A percentile compares a stretch with the other conserved stretches of the same genome.
These are phyloP conservation scores for Centruroides vittatus DNA, from an alignment of 1,140 invertebrate species.

Conservation along the genomic window DNA sequence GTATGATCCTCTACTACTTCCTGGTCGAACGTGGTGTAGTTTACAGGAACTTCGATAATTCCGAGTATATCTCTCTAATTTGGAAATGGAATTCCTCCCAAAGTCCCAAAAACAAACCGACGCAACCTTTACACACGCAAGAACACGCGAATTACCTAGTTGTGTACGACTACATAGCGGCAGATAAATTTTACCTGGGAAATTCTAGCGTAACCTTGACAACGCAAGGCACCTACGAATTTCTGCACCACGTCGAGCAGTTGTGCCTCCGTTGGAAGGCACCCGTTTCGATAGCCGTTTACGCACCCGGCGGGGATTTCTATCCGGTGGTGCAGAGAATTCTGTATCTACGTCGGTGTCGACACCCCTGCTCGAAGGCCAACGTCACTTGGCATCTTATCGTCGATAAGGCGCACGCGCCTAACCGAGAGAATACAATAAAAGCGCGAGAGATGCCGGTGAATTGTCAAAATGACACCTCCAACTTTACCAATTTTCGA, in stretches of 20 bases:
- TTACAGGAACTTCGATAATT: too few species aligned
- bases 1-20: too few species aligned
- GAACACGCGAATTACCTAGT: too few species aligned
- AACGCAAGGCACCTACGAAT: slow-evolving; percentile 70
- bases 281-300: slow-evolving; percentile 56
- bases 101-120: too few species aligned
- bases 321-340: slow-evolving; percentile 43
- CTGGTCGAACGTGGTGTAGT: too few species aligned
- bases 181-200: slow-evolving; percentile 36
- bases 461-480: background rate
- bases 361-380: slow-evolving; percentile 10
- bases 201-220: slow-evolving; percentile 77
- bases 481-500: background rate
- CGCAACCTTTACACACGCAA: too few species aligned
- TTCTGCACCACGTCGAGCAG: slow-evolving; percentile 72
- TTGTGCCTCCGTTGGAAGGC: slow-evolving; percentile 56
- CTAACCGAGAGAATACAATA: background rate
- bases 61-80: too few species aligned
- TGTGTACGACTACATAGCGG: too few species aligned
- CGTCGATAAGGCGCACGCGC: slow-evolving; percentile 13
- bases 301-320: slow-evolving; percentile 55
- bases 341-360: slow-evolving; percentile 38
- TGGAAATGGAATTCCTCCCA: too few species aligned
- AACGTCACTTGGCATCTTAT: slow-evolving; percentile 21
- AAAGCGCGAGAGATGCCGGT: too few species aligned